Evolutionary conservation across 2,113 vertebrate species (phyloP).

Genomic region (Hypocryptadius cinnamomeus): DNA sequence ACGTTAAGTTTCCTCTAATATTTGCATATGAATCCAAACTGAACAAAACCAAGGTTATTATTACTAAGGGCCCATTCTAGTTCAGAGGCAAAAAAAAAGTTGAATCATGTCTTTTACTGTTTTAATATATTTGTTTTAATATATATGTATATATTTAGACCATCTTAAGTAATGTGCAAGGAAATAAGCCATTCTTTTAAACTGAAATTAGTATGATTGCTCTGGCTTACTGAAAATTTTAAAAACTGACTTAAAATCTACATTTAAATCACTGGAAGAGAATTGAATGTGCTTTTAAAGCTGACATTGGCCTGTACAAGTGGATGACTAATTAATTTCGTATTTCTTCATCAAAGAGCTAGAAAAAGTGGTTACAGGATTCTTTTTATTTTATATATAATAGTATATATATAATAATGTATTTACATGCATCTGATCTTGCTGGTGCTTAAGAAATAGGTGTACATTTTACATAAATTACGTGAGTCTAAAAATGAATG

Average conservation of each 20-base stretch:
- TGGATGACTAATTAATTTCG: background rate
- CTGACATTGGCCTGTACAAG: background rate
- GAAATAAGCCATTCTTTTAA: conserved; percentile 11
- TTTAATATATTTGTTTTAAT: background rate
- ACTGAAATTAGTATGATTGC: background rate
- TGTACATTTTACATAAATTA: background rate
- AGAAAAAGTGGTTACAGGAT: background rate
- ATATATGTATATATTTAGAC: conserved; percentile 5
- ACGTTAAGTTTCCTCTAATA: background rate
- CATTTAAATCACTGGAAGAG: background rate
- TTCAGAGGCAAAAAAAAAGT: background rate
- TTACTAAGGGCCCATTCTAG: background rate
- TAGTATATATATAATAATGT: background rate
- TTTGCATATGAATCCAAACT: background rate
- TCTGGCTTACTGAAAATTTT: background rate
- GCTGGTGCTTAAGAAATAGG: background rate
- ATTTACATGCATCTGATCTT: conserved; percentile 26
- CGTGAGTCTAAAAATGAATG: background rate
- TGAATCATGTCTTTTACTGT: background rate
- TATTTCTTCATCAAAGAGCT: conserved; percentile 23
- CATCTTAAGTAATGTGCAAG: background rate
- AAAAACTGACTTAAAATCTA: background rate
- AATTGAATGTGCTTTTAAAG: background rate
- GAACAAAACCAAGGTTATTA: background rate
- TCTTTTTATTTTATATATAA: background rate